A percentile compares a stretch with the other conserved stretches of the same genome.
Conservation (phyloP, 2,113 vertebrate species). For the Hippocampus barbouri region DNA sequence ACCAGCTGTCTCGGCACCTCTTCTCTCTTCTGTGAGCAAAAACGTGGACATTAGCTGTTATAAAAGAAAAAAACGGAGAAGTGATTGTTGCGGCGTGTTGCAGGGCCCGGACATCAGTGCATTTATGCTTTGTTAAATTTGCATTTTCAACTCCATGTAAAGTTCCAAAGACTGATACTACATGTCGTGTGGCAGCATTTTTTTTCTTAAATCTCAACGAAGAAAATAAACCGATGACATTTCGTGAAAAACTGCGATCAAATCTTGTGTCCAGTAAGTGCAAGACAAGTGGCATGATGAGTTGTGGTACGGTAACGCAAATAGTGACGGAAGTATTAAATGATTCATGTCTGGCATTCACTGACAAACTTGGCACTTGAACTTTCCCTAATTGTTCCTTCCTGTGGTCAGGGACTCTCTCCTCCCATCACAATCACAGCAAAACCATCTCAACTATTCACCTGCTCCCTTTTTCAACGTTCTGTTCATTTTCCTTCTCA, state of each 20-base stretch:
- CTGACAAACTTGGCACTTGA: conserved; percentile 35
- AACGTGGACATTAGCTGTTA: conserved; percentile 49
- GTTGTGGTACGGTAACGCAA: too few species aligned
- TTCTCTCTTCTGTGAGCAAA: conserved; percentile 37
- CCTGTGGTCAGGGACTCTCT: conserved; percentile 40
- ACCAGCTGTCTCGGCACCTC: conserved; percentile 44
- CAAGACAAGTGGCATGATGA: not conserved
- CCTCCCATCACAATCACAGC: conserved; percentile 49
- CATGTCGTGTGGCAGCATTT: not conserved
- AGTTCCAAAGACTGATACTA: not conserved
- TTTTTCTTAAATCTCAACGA: too few species aligned
- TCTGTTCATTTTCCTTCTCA: conserved; percentile 45
- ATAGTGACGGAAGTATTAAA: not conserved
- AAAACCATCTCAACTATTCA: conserved; percentile 62
- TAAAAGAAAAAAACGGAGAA: conserved; percentile 33
- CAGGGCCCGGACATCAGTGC: not conserved
- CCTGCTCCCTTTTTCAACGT: conserved; percentile 54
- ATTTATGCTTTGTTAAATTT: conserved; percentile 39
- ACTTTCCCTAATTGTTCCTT: conserved; percentile 51
- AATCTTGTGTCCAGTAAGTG: not conserved
- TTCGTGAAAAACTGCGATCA: not conserved
- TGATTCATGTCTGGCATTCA: conserved; percentile 12
- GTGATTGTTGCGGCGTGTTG: conserved; percentile 8
- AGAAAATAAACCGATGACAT: not conserved
- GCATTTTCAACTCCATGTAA: not conserved